Evolutionary conservation across 2,888 invertebrate species (phyloP).

Genomic region (Campaea margaritaria): DNA sequence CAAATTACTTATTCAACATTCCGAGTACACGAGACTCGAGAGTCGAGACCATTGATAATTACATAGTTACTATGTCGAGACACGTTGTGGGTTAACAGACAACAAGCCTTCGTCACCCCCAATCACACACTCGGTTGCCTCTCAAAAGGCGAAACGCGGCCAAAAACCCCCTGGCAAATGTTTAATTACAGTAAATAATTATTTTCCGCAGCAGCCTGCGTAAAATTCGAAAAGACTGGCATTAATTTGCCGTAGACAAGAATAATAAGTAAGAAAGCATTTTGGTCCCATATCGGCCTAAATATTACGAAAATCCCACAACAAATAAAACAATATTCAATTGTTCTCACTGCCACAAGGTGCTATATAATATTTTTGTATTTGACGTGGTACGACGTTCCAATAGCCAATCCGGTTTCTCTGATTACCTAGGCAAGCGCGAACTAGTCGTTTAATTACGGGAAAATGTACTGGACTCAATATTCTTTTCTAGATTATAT

Average conservation of each 20-base stretch:
- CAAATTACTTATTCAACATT: constrained; percentile 20
- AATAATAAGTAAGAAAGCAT: not conserved
- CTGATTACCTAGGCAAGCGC: no score
- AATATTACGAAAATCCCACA: no score
- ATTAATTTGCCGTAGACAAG: constrained; percentile 11
- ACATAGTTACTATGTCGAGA: constrained; percentile 2
- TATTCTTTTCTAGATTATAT: no score
- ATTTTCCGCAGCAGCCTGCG: constrained; percentile 44
- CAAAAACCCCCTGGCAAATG: constrained; percentile 60
- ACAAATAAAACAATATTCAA: no score
- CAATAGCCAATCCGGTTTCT: no score
- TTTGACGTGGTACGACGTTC: no score
- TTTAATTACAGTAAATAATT: constrained; percentile 72
- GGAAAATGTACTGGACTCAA: no score
- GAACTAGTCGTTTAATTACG: no score
- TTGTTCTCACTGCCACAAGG: no score
- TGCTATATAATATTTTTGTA: no score
- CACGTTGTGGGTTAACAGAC: constrained; percentile 25
- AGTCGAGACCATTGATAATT: no score
- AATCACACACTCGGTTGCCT: constrained; percentile 74
- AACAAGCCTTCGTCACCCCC: constrained; percentile 59
- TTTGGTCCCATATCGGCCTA: not conserved
- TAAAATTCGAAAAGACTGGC: constrained; percentile 19
- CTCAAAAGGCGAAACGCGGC: constrained; percentile 57
- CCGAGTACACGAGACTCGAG: not conserved